A percentile compares a stretch with the other conserved stretches of the same genome.
Conservation (phyloP, 2,113 vertebrate species). For the Trichomycterus rosablanca region DNA sequence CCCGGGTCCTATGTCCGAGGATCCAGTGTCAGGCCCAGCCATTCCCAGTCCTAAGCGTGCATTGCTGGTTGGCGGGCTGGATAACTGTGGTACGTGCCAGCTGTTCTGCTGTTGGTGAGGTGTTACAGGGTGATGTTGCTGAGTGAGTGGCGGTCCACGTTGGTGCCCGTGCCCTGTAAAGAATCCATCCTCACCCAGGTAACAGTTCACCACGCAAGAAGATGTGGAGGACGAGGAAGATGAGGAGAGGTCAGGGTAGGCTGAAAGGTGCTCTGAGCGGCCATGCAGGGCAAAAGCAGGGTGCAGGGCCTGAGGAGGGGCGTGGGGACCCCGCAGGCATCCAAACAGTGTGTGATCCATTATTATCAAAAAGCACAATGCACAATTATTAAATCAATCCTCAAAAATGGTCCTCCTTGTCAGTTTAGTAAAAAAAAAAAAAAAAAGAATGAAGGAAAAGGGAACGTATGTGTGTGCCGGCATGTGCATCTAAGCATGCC, state of each 20-base stretch:
- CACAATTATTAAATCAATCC: background rate
- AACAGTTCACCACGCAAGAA: conserved; percentile 89
- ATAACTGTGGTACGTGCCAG: conserved; percentile 89
- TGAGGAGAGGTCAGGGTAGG: conserved; percentile 88
- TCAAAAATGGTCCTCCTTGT: background rate
- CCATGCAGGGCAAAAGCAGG: conserved; percentile 88
- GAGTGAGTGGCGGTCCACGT: conserved; percentile 65
- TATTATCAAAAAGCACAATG: conserved; percentile 35
- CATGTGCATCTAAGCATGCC: conserved; percentile 43
- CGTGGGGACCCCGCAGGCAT: conserved; percentile 94
- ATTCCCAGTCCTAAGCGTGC: conserved; percentile 83
- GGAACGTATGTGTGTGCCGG: conserved; percentile 8
- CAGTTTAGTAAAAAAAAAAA: background rate
- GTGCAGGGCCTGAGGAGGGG: conserved; percentile 87
- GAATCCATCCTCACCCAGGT: conserved; percentile 86
- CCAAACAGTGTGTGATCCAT: conserved; percentile 98
- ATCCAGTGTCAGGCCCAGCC: conserved; percentile 75
- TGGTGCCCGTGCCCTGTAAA: conserved; percentile 84
- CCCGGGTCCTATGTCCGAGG: conserved; percentile 81
- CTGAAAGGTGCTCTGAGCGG: conserved; percentile 88
- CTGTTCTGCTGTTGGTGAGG: conserved; percentile 82
- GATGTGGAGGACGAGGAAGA: conserved; percentile 75
- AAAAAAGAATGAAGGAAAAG: too few relatives aligned
- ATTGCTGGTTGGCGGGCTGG: conserved; percentile 63
- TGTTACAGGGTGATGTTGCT: conserved; percentile 71